A percentile compares a stretch with the other conserved stretches of the same genome.
These are phyloP conservation scores for Neoniphon sammara DNA, from an alignment of 2,797 vertebrate species.

Conservation along the genomic window DNA sequence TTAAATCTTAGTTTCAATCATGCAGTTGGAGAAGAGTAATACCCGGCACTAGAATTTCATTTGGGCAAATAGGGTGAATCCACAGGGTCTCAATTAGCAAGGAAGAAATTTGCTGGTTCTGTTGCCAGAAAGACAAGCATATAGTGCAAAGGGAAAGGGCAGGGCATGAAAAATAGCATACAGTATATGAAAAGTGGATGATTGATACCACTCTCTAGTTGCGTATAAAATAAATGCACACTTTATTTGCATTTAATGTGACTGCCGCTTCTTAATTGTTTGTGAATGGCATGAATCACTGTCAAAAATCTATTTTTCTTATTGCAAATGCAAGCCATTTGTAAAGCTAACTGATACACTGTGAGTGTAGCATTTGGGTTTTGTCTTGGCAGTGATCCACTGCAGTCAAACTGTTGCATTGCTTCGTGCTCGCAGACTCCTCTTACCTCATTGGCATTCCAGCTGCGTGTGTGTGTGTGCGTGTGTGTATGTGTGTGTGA, in stretches of 20 bases:
- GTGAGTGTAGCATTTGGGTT: conserved; percentile 46
- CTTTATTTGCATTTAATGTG: not conserved
- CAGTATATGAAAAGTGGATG: not conserved
- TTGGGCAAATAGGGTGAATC: too few species aligned
- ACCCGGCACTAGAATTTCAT: too few species aligned
- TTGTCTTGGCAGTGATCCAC: conserved; percentile 67
- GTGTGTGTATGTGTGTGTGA: conserved; percentile 29
- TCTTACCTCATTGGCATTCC: conserved; percentile 76
- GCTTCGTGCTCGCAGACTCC: conserved; percentile 75
- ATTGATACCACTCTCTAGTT: not conserved
- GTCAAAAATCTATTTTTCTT: not conserved
- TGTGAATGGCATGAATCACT: not conserved
- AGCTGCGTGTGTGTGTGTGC: conserved; percentile 53
- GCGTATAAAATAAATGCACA: not conserved
- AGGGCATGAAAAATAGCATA: too few species aligned
- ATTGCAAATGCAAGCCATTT: not conserved
- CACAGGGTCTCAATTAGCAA: conserved; percentile 27
- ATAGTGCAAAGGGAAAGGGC: too few species aligned
- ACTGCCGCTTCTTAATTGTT: not conserved
- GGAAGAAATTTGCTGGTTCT: not conserved
- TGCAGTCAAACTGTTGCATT: conserved; percentile 83
- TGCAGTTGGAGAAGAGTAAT: too few species aligned
- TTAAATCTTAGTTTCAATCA: too few species aligned
- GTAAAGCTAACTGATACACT: conserved; percentile 20
- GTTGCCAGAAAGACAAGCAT: too few species aligned